phyloP scores from a whole-genome alignment of 2,113 vertebrate species.

The Myotis lucifugus region DNA sequence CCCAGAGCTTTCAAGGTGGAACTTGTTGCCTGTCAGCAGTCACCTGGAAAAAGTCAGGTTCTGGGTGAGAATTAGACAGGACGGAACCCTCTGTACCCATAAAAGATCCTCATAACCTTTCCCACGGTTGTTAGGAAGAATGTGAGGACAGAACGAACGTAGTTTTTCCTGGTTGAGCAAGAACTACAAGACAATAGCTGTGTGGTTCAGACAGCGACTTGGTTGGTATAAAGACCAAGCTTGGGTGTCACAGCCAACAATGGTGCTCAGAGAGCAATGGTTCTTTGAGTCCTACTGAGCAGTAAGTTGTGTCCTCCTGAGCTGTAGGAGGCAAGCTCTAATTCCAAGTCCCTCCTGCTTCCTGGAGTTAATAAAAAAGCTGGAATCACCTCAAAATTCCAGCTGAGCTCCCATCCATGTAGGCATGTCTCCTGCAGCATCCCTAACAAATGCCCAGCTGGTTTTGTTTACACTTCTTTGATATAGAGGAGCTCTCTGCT shows the following conservation, averaged over 20 bases:
- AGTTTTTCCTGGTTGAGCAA: slow-evolving; percentile 62
- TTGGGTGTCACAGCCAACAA: neutral
- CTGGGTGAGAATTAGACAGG: slow-evolving; percentile 1
- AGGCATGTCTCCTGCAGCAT: neutral
- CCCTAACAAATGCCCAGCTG: neutral
- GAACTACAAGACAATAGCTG: slow-evolving; percentile 59
- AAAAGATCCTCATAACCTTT: neutral
- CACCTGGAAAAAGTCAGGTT: neutral
- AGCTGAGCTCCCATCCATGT: neutral
- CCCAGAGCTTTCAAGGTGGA: neutral
- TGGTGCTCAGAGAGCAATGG: neutral
- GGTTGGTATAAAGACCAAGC: neutral
- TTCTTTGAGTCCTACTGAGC: neutral
- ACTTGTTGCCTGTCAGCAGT: neutral
- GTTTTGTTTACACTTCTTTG: neutral
- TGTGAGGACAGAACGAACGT: neutral
- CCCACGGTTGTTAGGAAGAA: slow-evolving; percentile 56
- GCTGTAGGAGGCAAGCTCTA: neutral
- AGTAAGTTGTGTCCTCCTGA: neutral
- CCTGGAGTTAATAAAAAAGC: neutral
- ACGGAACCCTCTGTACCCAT: neutral
- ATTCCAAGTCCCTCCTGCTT: neutral
- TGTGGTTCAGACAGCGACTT: slow-evolving; percentile 35
- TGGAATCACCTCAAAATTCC: neutral
- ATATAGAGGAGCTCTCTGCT: neutral